Evolutionary conservation across 2,797 vertebrate species (phyloP).

Genomic region (Acropternis orthonyx): DNA sequence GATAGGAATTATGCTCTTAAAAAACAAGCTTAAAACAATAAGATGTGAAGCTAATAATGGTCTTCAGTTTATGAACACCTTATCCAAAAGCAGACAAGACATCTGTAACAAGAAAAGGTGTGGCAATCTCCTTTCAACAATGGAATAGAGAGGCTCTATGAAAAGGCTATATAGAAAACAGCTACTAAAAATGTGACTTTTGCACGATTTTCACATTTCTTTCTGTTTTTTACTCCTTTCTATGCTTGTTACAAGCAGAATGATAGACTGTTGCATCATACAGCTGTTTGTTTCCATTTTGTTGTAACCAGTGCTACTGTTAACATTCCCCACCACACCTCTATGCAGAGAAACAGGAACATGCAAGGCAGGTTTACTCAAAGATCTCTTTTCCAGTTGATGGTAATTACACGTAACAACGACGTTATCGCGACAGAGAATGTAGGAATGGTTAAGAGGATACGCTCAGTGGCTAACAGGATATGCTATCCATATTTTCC

Average conservation of each 20-base stretch:
- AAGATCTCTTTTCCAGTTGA: conserved; percentile 46
- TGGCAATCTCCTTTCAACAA: not conserved
- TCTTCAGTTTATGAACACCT: conserved; percentile 35
- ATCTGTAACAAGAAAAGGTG: not conserved
- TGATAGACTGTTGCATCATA: not conserved
- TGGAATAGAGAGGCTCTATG: not conserved
- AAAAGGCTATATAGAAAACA: not conserved
- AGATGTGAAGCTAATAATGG: conserved; percentile 55
- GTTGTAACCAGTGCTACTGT: not conserved
- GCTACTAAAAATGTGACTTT: not conserved
- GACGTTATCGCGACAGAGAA: not conserved
- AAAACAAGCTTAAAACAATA: conserved; percentile 57
- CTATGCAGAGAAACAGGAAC: not conserved
- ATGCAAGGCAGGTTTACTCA: conserved; percentile 26
- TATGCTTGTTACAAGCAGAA: not conserved
- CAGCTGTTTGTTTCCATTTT: not conserved
- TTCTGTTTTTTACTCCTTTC: not conserved
- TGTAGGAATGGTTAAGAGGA: not conserved
- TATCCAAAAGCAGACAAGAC: conserved; percentile 15
- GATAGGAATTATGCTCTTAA: conserved; percentile 21
- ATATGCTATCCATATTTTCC: not conserved
- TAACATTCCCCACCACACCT: not conserved
- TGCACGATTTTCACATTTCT: not conserved
- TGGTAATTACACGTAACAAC: not conserved
- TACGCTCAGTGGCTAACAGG: not conserved